Base-by-base conservation (phyloP, 1,140 invertebrate species). In the Scaptomyza montana region DNA sequence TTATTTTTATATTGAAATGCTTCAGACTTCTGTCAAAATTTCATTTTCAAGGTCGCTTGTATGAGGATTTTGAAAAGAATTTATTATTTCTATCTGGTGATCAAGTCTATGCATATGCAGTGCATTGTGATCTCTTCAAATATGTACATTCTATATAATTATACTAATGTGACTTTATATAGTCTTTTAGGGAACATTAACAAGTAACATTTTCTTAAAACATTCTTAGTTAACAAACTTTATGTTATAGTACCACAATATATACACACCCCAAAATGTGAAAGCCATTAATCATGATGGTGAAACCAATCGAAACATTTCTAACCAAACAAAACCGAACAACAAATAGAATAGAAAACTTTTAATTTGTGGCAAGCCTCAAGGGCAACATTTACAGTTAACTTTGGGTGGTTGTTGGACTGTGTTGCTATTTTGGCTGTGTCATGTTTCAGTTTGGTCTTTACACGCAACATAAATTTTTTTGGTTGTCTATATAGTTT, bases 251-350 rank as follows among this genome's bases (percentile, higher is more conserved):
- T 39, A 55, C 16, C 16, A 72, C 46, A 63, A 54, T 3, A 39
- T 51, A 45, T 16, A 16, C 16, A 16, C 16, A 16, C 16, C 56
- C 16, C 28, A 25, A 33, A 49, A 45, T 57, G 54, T 71, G 54
- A 50, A 43, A 55, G n/a, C 60, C 33, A 9, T 55, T 73, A 75
- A 86, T 75, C 78, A 47, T 72, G 66, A 69, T 80, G 70, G 78
- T 81, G 74, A 68, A 73, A 61, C 39, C 71, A 82, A 71, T 69
- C 39, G 60, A 56, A 57, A 67, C 3, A 73, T 68, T 76, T 76
- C 28, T 56, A 53, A 30, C n/a, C 30, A 59, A 50, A 36, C 19
- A 36, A 43, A 28, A 21, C 3, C 19, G 33, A 43, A 28, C 43
- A 41, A 28, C 2, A 46, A 30, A 4, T 28, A 28, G n/a, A 33